Evolutionary conservation across 2,888 invertebrate genomes (phyloP), one percentile per base, ranked within the genome.

Genomic region (Bombylius major): DNA sequence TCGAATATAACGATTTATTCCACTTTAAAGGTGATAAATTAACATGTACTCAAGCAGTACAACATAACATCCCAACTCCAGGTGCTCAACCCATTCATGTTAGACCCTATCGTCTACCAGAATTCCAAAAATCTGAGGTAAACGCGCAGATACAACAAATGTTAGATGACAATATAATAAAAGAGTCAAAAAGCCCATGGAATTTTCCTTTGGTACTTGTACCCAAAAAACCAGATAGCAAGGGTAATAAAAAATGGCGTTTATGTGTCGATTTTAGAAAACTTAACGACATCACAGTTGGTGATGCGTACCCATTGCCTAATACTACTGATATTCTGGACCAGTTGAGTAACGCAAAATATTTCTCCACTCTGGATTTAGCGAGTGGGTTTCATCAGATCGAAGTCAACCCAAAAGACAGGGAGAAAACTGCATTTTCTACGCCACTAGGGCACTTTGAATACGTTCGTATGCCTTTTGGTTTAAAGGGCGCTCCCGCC

Each of bases 381-480:
- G 49, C 49, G 7, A 33, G 8, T 12, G 49, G 49, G n/a, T 49
- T 49, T 6, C 13, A 49, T 12, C 49, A 49, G 12, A 49, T 49
- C 12, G 32, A 49, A 34, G 49, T 49, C 5, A 47, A 31, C 9
- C 47, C 47, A 5, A 23, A n/a, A 33, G 49, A 49, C 7, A 7
- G 49, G 4, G 49, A 33, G 32, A 49, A 33, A 49, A 32, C 49
- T 33, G 49, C 33, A 8, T 33, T 49, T 23, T 36, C 36, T 6
- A 36, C 36, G 36, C 36, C 36, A 8, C 9, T 36, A 8, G 36
- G 3, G 1, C 36, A 36, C 3, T 23, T 23, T 23, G 23, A 23
- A 23, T 23, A 23, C 23, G 13, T 33, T 13, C 54, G 69, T 31
- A 67, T 71, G 66, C 69, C 69, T 0, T 69, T 73, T 59, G 72